Percentiles rank a stretch among this genome's conserved stretches.
These are phyloP conservation scores for Parnassius apollo DNA, from an alignment of 2,888 invertebrate genomes.

Conservation along the genomic window DNA sequence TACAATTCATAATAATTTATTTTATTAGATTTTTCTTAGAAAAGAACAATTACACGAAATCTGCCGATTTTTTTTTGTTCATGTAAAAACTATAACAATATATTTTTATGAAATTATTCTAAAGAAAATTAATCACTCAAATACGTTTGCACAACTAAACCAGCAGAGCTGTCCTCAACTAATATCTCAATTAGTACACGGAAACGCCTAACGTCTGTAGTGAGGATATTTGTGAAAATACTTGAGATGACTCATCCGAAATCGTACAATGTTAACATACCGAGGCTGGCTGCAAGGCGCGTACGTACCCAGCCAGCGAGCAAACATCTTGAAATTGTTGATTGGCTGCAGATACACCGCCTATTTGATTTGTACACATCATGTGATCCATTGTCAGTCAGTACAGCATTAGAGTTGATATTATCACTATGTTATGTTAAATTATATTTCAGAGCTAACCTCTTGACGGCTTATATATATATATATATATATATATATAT, in stretches of 20 bases:
- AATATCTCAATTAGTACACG: conserved; percentile 23
- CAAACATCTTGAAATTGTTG: conserved; percentile 77
- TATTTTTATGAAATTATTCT: too few relatives aligned
- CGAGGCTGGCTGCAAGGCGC: conserved; percentile 33
- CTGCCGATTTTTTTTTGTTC: too few relatives aligned
- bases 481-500: too few relatives aligned
- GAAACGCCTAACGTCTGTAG: conserved; percentile 20
- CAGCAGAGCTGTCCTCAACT: neutral
- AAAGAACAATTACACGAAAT: too few relatives aligned
- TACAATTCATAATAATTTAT: too few relatives aligned
- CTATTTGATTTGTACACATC: conserved; percentile 74
- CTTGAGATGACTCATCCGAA: conserved; percentile 33
- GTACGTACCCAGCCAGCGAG: conserved; percentile 41
- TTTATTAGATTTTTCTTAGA: too few relatives aligned
- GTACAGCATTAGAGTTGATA: conserved; percentile 46
- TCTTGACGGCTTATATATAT: too few relatives aligned
- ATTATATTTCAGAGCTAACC: too few relatives aligned
- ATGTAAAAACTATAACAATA: too few relatives aligned
- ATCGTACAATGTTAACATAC: conserved; percentile 32
- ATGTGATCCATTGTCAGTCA: conserved; percentile 42
- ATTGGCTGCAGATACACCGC: conserved; percentile 65
- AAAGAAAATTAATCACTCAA: too few relatives aligned
- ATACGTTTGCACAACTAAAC: neutral
- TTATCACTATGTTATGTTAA: neutral
- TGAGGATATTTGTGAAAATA: conserved; percentile 35